Evolutionary conservation across 2,797 vertebrate species (phyloP), one percentile per base, ranked within the genome.

Genomic region (Menidia menidia): DNA sequence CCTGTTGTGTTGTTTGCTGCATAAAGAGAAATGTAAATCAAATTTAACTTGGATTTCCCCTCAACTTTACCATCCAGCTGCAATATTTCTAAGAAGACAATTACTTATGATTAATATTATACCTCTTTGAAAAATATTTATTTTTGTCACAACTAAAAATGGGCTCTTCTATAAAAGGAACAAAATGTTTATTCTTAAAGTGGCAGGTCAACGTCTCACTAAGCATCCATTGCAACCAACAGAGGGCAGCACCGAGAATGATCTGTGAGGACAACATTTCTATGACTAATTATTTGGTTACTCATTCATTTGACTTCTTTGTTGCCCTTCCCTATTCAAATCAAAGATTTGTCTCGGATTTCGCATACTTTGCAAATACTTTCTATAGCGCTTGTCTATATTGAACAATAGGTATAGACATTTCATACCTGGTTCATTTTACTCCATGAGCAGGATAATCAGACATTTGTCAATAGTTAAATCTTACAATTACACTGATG

Each of bases 231-330:
- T 79, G 35, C 43, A 65, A 54, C 83, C 87, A 84, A 80, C 41
- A 89, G 86, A 86, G 83, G 83, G 86, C 88, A 88, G 81, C 70
- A 75, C 71, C 67, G 58, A 60, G 64, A 77, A 67, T 69, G 71
- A 3, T 50, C 62, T 60, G 39, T 50, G 7, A 52, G 10, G 13
- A 56, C 31, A 69, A 48, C 64, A 68, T 74, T 70, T 80, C 18
- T 60, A 45, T 44, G 31, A 74, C 4, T 52, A 6, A 63, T 71
- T 75, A 50, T 57, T 43, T 51, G 39, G 48, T 15, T 47, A 74
- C 73, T 77, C 15, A 68, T 59, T 52, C 12, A 69, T 56, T 60
- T 19, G 25, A 15, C 4, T 35, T 44, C n/a, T 52, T 2, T 59
- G 45, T 30, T 61, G 19, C 31, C 31, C 18, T 52, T 30, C 11